Conservation (phyloP, 1,140 invertebrate genomes). For the Rhyacophila brunnea region DNA sequence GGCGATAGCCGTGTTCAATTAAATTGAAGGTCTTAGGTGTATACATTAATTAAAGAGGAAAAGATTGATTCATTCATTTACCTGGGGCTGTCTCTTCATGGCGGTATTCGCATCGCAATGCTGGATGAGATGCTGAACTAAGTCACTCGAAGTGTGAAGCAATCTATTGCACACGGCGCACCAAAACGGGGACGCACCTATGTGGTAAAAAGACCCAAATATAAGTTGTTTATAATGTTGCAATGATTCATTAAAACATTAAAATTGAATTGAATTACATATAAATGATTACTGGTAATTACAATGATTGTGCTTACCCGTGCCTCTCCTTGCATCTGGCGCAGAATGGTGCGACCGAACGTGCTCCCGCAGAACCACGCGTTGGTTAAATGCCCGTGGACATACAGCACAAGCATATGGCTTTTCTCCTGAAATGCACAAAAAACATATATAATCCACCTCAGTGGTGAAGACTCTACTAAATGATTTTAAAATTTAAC, state of each 20-base stretch:
- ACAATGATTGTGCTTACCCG: too few species aligned
- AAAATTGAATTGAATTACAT: neutral
- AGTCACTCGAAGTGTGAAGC: conserved; percentile 66
- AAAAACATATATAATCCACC: too few species aligned
- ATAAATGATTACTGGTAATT: neutral
- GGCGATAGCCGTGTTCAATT: too few species aligned
- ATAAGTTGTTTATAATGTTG: too few species aligned
- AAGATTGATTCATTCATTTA: too few species aligned
- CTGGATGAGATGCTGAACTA: conserved; percentile 77
- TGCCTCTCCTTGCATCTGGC: conserved; percentile 61
- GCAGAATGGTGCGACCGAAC: conserved; percentile 80
- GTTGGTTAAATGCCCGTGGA: conserved; percentile 79
- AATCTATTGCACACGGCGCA: conserved; percentile 74
- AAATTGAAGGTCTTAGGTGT: too few species aligned
- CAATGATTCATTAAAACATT: conserved; percentile 37
- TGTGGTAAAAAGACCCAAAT: too few species aligned
- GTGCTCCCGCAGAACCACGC: conserved; percentile 78
- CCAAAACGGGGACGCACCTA: conserved; percentile 59
- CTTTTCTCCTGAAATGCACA: conserved; percentile 68
- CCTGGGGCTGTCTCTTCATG: conserved; percentile 70
- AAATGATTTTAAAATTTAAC: too few species aligned
- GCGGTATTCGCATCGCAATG: conserved; percentile 82
- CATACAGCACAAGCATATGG: conserved; percentile 96
- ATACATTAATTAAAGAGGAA: too few species aligned
- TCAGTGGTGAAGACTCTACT: too few species aligned